phyloP scores from a whole-genome alignment of 1,140 invertebrate species.

The Drosophila jambulina region DNA sequence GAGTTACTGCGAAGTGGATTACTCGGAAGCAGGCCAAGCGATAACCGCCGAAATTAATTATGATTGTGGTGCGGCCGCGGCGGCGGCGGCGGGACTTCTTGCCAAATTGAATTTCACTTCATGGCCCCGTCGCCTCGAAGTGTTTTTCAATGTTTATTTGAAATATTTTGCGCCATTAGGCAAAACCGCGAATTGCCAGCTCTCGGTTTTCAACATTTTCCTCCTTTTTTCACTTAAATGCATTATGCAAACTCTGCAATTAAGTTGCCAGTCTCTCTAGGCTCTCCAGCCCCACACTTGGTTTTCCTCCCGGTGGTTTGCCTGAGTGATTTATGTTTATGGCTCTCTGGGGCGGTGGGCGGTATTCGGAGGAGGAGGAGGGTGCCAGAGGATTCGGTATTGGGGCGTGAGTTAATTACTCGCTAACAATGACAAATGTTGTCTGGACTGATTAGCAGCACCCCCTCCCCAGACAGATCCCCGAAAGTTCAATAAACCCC shows the following conservation, averaged over 20 bases:
- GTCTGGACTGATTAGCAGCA: conserved; percentile 46
- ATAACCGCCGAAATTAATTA: conserved; percentile 78
- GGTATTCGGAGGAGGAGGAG: conserved; percentile 19
- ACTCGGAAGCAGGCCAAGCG: conserved; percentile 53
- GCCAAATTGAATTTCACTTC: conserved; percentile 72
- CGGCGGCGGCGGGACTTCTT: conserved; percentile 16
- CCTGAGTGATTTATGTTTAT: conserved; percentile 67
- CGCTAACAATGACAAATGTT: conserved; percentile 79
- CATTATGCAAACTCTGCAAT: conserved; percentile 81
- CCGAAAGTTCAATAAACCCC: conserved; percentile 49
- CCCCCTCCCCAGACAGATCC: not conserved
- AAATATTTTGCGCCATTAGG: conserved; percentile 80
- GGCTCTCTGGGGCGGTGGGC: conserved; percentile 42
- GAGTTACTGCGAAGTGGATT: conserved; percentile 46
- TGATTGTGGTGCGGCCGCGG: conserved; percentile 60
- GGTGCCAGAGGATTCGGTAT: conserved; percentile 10
- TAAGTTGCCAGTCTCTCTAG: conserved; percentile 65
- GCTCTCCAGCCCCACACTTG: conserved; percentile 9
- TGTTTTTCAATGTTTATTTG: conserved; percentile 83
- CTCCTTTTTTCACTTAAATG: conserved; percentile 68
- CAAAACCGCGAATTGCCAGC: conserved; percentile 51
- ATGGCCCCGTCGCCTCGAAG: conserved; percentile 60
- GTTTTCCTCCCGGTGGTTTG: conserved; percentile 28
- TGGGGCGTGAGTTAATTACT: conserved; percentile 76
- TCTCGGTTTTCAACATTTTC: conserved; percentile 50